Conservation (phyloP, 2,797 vertebrate genomes). For the Melanogrammus aeglefinus region DNA sequence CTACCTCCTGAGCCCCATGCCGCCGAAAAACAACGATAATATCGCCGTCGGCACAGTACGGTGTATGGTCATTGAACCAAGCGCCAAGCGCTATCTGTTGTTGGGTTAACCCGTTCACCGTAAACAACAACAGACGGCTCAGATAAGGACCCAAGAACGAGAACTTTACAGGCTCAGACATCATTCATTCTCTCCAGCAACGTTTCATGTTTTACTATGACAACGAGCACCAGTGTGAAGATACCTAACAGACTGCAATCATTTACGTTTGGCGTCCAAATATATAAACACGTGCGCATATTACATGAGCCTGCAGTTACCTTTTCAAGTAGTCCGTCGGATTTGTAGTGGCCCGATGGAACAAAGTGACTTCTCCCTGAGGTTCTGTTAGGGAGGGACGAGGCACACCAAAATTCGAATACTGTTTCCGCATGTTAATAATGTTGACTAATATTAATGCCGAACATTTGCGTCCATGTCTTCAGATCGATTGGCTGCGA, state of each 20-base stretch:
- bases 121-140: too few relatives aligned
- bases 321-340: slow-evolving; percentile 72
- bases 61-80: too few relatives aligned
- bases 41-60: too few relatives aligned
- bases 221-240: neutral
- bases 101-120: too few relatives aligned
- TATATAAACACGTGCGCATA: neutral
- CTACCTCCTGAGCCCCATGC: too few relatives aligned
- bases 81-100: too few relatives aligned
- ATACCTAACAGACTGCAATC: too few relatives aligned
- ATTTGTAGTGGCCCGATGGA: slow-evolving; percentile 63
- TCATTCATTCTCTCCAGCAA: neutral
- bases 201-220: neutral
- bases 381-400: slow-evolving; percentile 55
- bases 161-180: neutral
- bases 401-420: neutral
- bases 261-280: neutral
- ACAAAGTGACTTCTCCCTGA: slow-evolving; percentile 67
- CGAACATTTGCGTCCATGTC: neutral
- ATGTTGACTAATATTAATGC: neutral
- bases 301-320: slow-evolving; percentile 37
- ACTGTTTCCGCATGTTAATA: neutral
- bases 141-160: too few relatives aligned
- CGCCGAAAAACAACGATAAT: too few relatives aligned
- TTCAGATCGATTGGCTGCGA: neutral